Conservation (phyloP, 2,797 vertebrate genomes). For the Anguilla pacifica region DNA sequence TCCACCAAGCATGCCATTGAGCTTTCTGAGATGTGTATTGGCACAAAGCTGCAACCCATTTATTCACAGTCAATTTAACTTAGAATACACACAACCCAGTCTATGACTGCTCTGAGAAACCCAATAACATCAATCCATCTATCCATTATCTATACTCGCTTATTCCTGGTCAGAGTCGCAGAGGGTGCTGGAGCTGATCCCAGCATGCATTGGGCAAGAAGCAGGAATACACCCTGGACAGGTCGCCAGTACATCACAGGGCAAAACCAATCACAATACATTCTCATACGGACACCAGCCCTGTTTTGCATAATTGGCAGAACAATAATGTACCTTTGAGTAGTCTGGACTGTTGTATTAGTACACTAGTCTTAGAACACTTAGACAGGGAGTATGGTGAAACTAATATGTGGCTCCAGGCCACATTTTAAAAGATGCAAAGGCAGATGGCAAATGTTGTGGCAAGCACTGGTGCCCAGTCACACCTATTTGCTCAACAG, state of each 20-base stretch:
- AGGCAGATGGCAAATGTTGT: neutral
- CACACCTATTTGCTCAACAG: neutral
- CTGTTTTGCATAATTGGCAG: neutral
- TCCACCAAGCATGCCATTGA: neutral
- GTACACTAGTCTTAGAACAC: neutral
- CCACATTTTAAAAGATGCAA: neutral
- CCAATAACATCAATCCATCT: neutral
- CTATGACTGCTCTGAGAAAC: neutral
- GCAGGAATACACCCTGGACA: too few relatives aligned
- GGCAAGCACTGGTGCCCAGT: neutral
- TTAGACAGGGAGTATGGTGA: neutral
- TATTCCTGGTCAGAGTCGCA: too few relatives aligned
- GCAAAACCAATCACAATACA: neutral
- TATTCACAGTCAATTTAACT: neutral
- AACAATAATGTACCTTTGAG: neutral
- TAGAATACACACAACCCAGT: neutral
- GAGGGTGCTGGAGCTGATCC: too few relatives aligned
- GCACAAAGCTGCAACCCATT: neutral
- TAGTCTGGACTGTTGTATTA: neutral
- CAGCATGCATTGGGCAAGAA: too few relatives aligned
- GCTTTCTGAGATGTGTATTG: neutral
- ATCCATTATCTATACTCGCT: too few relatives aligned
- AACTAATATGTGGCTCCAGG: neutral
- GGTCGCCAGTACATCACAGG: too few relatives aligned
- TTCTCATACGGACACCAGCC: neutral